These are phyloP conservation scores for Heterodera carotae DNA, from an alignment of 1,140 invertebrate species.

Conservation along the genomic window DNA sequence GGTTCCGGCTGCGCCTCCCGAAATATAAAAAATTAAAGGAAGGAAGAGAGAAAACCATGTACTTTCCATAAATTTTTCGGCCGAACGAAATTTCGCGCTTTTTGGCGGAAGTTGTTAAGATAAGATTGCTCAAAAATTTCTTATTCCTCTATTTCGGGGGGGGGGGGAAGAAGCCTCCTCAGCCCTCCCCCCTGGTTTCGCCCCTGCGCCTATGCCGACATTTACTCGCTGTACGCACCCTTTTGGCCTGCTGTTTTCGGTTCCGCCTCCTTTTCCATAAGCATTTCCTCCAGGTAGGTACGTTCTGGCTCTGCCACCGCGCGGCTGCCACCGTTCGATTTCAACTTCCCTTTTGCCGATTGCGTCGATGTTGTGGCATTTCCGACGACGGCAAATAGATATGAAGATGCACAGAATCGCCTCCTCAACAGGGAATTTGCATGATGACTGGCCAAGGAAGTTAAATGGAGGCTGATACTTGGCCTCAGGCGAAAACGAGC, in stretches of 20 bases:
- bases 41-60: too few species aligned
- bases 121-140: neutral
- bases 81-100: neutral
- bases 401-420: neutral
- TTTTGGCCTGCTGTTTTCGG: slow-evolving; percentile 62
- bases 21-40: too few species aligned
- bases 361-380: neutral
- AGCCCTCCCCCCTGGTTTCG: too few species aligned
- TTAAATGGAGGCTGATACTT: neutral
- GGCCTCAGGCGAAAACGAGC: too few species aligned
- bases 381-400: neutral
- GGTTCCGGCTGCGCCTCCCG: too few species aligned
- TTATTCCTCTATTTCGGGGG: too few species aligned
- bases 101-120: slow-evolving; percentile 22
- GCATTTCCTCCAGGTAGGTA: slow-evolving; percentile 47
- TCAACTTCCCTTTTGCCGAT: neutral
- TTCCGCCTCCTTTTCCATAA: slow-evolving; percentile 49
- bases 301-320: slow-evolving; percentile 4
- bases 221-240: slow-evolving; percentile 36
- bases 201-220: too few species aligned
- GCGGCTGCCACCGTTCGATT: neutral
- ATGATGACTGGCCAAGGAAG: neutral
- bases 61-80: too few species aligned
- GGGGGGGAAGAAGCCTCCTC: too few species aligned
- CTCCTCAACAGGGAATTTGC: neutral